These are phyloP conservation scores for Hartigia nigra DNA, from an alignment of 2,888 invertebrate species.

Conservation along the genomic window DNA sequence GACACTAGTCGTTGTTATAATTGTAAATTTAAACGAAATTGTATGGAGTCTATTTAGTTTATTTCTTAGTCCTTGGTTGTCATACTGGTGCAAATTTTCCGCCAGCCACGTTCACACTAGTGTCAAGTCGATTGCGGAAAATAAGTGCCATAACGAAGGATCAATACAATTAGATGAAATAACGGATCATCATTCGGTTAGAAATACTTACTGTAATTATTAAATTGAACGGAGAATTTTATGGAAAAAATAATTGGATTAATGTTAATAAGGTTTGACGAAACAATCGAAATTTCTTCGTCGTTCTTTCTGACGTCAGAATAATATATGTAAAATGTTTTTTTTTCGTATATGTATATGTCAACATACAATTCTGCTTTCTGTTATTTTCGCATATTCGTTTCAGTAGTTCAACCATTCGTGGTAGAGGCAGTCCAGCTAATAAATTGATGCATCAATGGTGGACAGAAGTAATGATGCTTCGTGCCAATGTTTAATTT, in stretches of 20 bases:
- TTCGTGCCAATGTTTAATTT: neutral
- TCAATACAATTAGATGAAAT: neutral
- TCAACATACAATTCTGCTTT: neutral
- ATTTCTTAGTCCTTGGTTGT: neutral
- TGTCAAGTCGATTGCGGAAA: neutral
- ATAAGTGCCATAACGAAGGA: too few species aligned
- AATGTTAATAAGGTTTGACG: neutral
- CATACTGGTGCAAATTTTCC: neutral
- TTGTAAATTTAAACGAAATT: neutral
- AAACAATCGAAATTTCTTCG: neutral
- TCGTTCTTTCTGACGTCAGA: neutral
- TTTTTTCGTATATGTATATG: neutral
- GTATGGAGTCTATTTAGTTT: neutral
- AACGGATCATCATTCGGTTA: neutral
- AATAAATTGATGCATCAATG: too few species aligned
- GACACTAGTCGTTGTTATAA: neutral
- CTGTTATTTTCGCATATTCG: neutral
- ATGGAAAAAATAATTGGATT: too few species aligned
- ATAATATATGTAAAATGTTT: neutral
- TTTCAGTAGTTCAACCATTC: neutral
- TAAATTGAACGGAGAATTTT: neutral
- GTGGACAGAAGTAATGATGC: too few species aligned
- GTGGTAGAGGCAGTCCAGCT: too few species aligned
- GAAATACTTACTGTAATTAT: neutral
- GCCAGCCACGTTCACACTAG: too few species aligned